phyloP scores from a whole-genome alignment of 2,888 invertebrate genomes.

The Lapara coniferarum region DNA sequence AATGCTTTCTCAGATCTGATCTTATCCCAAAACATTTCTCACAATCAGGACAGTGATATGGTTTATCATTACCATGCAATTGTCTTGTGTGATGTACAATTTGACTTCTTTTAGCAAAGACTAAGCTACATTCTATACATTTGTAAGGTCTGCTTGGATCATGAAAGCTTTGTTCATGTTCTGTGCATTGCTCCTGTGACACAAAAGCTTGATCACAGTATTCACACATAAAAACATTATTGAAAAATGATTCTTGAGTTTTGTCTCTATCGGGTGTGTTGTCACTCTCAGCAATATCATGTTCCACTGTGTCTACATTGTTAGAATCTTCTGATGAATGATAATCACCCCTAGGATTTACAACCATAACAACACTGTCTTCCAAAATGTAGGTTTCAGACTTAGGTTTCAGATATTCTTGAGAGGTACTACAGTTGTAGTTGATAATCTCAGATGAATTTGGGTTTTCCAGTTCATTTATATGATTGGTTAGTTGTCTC shows the following conservation, averaged over 20 bases:
- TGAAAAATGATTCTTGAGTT: conserved; percentile 75
- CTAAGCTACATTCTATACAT: conserved; percentile 84
- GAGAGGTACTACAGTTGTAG: conserved; percentile 58
- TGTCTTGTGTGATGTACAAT: conserved; percentile 87
- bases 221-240: conserved; percentile 88
- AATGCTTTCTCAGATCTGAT: conserved; percentile 88
- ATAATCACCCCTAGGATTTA: conserved; percentile 88
- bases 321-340: conserved; percentile 84
- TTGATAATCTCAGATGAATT: conserved; percentile 70
- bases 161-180: conserved; percentile 86
- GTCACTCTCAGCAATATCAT: conserved; percentile 62
- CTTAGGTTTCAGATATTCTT: conserved; percentile 69
- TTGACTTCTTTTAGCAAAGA: conserved; percentile 84
- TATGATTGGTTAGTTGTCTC: conserved; percentile 75
- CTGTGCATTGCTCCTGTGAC: conserved; percentile 84
- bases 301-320: conserved; percentile 64
- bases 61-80: conserved; percentile 87
- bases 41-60: conserved; percentile 88
- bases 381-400: conserved; percentile 77
- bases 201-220: conserved; percentile 89
- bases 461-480: conserved; percentile 69
- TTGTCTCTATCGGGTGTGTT: conserved; percentile 79
- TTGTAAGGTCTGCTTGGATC: conserved; percentile 85
- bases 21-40: conserved; percentile 87
- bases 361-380: conserved; percentile 86